A percentile compares a stretch with the other conserved stretches of the same genome.
Conservation (phyloP, 1,140 invertebrate species). For the Thaumatotibia leucotreta region DNA sequence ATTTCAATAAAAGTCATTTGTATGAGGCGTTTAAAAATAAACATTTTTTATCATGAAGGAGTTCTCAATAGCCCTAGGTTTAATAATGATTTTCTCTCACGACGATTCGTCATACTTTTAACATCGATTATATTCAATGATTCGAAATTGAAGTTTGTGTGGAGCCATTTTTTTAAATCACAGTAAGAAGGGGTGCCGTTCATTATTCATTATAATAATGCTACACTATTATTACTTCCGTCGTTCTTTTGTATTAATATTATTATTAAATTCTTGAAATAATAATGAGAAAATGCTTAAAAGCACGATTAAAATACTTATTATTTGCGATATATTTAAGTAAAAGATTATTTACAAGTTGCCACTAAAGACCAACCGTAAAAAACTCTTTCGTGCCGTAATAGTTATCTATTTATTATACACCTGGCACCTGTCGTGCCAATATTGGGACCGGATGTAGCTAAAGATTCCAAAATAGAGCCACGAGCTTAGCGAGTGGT, state of each 20-base stretch:
- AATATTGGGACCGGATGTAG: too few relatives aligned
- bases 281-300: too few relatives aligned
- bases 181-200: constrained; percentile 18
- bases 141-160: constrained; percentile 26
- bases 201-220: neutral
- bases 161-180: constrained; percentile 16
- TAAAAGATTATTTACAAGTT: too few relatives aligned
- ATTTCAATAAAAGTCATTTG: constrained; percentile 42
- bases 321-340: too few relatives aligned
- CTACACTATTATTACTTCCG: neutral
- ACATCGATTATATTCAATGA: constrained; percentile 45
- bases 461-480: too few relatives aligned
- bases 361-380: too few relatives aligned
- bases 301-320: too few relatives aligned
- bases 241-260: neutral
- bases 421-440: too few relatives aligned
- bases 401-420: too few relatives aligned
- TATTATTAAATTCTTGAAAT: too few relatives aligned
- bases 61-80: constrained; percentile 31
- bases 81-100: constrained; percentile 40
- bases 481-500: too few relatives aligned
- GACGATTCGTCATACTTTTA: constrained; percentile 61
- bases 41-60: constrained; percentile 57
- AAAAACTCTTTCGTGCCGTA: too few relatives aligned
- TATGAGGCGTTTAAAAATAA: constrained; percentile 30